Percentiles rank a stretch among this genome's conserved stretches.
Evolutionary conservation across 2,113 vertebrate genomes (phyloP).

Genomic region (Eublepharis macularius): DNA sequence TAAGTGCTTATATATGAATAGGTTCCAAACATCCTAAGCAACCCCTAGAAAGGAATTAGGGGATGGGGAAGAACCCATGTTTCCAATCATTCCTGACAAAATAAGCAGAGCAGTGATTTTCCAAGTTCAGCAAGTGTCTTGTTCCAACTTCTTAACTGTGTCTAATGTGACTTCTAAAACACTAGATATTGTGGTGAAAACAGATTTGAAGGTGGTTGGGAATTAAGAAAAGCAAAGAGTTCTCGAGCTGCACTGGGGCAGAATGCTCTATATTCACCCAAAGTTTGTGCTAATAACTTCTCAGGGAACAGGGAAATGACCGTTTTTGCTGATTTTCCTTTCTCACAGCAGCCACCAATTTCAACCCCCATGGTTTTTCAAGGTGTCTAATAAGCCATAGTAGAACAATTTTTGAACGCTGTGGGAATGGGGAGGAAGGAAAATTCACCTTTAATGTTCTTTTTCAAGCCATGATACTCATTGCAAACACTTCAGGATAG

Average conservation of each 20-base stretch:
- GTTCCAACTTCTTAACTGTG: constrained; percentile 35
- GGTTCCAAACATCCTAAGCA: constrained; percentile 65
- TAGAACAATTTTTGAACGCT: no score
- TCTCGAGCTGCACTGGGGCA: background rate
- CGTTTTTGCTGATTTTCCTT: no score
- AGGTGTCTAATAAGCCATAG: no score
- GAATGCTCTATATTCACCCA: background rate
- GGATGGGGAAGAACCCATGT: background rate
- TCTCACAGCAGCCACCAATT: no score
- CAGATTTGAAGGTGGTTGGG: background rate
- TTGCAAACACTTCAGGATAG: background rate
- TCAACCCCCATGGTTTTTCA: no score
- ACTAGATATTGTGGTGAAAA: background rate
- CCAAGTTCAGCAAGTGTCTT: constrained; percentile 27
- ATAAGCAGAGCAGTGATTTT: constrained; percentile 27
- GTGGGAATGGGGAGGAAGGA: no score
- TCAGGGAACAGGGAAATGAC: no score
- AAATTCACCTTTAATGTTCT: background rate
- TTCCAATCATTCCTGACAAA: constrained; percentile 39
- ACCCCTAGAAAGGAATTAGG: constrained; percentile 33
- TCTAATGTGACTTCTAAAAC: background rate
- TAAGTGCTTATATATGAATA: constrained; percentile 70
- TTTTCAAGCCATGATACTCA: background rate
- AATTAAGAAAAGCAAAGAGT: background rate
- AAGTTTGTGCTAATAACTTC: background rate